phyloP scores from a whole-genome alignment of 1,140 invertebrate species.

The Euschistus heros region DNA sequence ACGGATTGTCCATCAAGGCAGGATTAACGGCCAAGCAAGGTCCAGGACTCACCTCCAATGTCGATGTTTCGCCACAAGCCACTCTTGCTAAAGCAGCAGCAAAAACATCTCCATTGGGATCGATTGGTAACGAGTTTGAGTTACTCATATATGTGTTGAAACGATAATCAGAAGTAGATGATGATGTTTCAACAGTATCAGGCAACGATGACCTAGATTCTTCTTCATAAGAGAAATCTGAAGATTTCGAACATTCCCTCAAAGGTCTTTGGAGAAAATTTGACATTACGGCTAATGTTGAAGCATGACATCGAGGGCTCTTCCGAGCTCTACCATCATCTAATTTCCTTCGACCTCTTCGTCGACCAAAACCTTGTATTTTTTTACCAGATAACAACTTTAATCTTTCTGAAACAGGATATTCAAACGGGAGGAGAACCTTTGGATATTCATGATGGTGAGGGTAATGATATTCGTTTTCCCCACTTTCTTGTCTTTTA shows the following conservation, averaged over 20 bases:
- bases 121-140: not conserved
- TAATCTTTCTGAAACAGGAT: conserved; percentile 45
- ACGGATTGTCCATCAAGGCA: not conserved
- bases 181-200: not conserved
- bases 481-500: conserved; percentile 49
- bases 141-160: too few species aligned
- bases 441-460: conserved; percentile 38
- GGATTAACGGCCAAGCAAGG: conserved; percentile 13
- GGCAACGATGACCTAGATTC: not conserved
- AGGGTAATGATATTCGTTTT: conserved; percentile 38
- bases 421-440: conserved; percentile 65
- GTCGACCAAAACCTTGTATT: not conserved
- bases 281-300: conserved; percentile 67
- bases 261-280: not conserved
- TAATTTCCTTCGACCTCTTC: conserved; percentile 15
- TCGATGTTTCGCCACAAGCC: not conserved
- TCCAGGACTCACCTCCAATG: not conserved
- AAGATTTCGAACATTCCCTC: not conserved
- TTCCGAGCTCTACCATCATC: conserved; percentile 56
- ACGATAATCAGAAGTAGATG: not conserved
- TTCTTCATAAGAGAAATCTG: conserved; percentile 2
- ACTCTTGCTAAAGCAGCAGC: not conserved
- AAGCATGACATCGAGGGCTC: conserved; percentile 71
- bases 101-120: not conserved
- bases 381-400: conserved; percentile 25